Evolutionary conservation across 2,888 invertebrate genomes (phyloP), one percentile per base, ranked within the genome.

Genomic region (Agriopis marginaria): DNA sequence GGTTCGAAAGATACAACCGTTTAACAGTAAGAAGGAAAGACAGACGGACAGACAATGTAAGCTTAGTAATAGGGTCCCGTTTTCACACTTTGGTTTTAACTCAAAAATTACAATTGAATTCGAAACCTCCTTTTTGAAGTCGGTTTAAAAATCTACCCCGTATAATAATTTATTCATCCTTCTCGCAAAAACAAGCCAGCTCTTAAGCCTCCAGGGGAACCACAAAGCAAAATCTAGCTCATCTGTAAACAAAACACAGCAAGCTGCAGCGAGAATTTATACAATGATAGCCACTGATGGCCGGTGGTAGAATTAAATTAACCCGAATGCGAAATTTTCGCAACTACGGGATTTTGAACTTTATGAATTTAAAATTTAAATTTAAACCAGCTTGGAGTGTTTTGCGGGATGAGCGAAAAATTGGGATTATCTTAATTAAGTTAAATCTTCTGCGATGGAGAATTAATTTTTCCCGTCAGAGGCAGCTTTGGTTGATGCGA

Each of bases 371-470:
- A 45, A 63, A n/a, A 68, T 72, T 76, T 62, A 63, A 75, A 74
- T 60, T 51, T 47, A 73, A 74, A 75, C 53, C 74, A 32, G 68
- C 51, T 72, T 75, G 69, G 58, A 64, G 50, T 56, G 49, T 56
- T 61, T 67, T 42, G 66, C 66, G 72, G 74, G 63, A 72, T 76
- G 51, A 72, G 75, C 72, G 65, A 70, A 74, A 80, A 79, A 79
- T 76, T 75, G 70, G 72, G 68, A 76, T 76, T 75, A 74, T 72
- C 72, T 75, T 80, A 78, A 80, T 80, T 80, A 77, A 71, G 70
- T 75, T 69, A 49, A 66, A 55, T 53, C 60, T 59, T 55, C 11
- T 45, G 54, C 49, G 55, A 47, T 50, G 17, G 49, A 17, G 54
- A 17, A 54, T 70, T 63, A 50, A 63, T 63, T 67, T 67, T 61